Conservation (phyloP, 2,797 vertebrate genomes). For the Hafferia zeledoni region DNA sequence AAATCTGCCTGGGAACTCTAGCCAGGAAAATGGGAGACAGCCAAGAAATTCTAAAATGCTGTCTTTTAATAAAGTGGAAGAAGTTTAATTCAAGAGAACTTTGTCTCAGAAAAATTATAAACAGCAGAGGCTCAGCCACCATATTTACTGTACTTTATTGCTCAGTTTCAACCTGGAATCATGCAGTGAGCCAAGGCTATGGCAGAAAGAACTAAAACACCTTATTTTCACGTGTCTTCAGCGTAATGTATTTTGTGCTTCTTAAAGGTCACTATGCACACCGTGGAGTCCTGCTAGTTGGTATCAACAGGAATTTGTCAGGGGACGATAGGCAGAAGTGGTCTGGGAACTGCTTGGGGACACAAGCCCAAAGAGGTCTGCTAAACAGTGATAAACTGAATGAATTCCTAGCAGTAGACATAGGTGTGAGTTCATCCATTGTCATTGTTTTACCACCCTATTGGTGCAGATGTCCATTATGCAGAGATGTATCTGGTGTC, state of each 20-base stretch:
- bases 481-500: background rate
- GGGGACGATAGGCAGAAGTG: accelerated
- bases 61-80: conserved; percentile 13
- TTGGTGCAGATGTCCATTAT: background rate
- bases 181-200: background rate
- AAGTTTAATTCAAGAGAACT: conserved; percentile 9
- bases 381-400: background rate
- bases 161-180: background rate
- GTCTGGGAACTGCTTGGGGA: accelerated
- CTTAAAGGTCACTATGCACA: background rate
- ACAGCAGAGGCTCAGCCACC: background rate
- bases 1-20: background rate
- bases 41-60: conserved; percentile 24
- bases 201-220: background rate
- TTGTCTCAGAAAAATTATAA: background rate
- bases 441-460: background rate
- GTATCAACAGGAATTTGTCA: background rate
- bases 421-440: background rate
- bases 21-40: conserved; percentile 27
- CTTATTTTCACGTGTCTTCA: background rate
- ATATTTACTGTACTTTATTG: background rate
- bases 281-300: background rate
- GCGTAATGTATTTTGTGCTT: background rate
- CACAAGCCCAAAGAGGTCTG: background rate
- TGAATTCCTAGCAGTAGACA: background rate